phyloP scores from a whole-genome alignment of 2,113 vertebrate genomes.

The Alligator sinensis region DNA sequence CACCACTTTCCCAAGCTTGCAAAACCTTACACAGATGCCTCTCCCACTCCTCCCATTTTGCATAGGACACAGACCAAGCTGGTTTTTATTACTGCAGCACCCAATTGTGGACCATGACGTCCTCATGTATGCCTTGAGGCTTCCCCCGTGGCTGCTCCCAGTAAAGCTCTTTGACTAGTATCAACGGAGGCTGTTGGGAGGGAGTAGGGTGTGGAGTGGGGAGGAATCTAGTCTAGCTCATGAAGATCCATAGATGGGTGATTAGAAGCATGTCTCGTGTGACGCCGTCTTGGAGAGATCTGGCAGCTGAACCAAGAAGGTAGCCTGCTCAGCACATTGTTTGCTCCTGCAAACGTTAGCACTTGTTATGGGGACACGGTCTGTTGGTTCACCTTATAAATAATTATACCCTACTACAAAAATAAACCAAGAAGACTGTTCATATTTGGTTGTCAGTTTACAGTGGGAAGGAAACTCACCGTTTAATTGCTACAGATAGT shows the following conservation, averaged over 20 bases:
- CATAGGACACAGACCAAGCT: too few species aligned
- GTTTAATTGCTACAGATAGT: background rate
- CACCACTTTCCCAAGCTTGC: too few species aligned
- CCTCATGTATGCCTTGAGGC: background rate
- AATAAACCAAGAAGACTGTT: conserved; percentile 18
- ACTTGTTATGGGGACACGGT: conserved; percentile 23
- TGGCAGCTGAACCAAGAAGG: background rate
- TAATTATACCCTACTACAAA: conserved; percentile 4
- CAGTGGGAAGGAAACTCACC: conserved; percentile 13
- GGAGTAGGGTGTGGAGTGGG: background rate
- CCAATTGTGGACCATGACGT: too few species aligned
- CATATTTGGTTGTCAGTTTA: conserved; percentile 2
- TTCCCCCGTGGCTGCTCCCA: background rate
- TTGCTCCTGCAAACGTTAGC: background rate
- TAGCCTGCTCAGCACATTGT: background rate
- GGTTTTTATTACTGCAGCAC: too few species aligned
- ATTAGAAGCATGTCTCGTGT: background rate
- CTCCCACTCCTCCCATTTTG: too few species aligned
- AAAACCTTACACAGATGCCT: too few species aligned
- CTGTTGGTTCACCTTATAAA: conserved; percentile 1
- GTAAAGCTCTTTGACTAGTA: background rate
- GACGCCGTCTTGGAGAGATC: background rate
- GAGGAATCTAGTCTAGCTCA: background rate
- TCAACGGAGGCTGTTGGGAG: background rate
- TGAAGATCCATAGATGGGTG: background rate